Conservation (phyloP, 2,888 invertebrate species). For the Pseudococcus jackbeardsleyi region DNA sequence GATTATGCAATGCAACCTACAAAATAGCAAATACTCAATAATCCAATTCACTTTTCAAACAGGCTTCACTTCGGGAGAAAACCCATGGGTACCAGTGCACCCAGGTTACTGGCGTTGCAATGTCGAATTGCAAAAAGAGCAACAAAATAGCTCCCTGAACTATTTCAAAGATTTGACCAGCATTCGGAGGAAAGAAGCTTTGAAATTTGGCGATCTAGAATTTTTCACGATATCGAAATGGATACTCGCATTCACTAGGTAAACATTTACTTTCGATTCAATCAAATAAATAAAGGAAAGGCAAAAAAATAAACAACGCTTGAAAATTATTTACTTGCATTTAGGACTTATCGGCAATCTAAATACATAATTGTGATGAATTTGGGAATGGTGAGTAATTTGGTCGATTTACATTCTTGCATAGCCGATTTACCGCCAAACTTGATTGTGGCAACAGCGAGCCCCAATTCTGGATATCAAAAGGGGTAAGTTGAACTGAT, state of each 20-base stretch:
- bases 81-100: constrained; percentile 79
- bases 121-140: constrained; percentile 64
- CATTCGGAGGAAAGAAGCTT: constrained; percentile 70
- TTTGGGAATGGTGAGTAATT: background rate
- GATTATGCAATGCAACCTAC: too few species aligned
- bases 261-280: background rate
- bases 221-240: background rate
- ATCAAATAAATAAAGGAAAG: too few species aligned
- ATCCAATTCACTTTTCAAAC: background rate
- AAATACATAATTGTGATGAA: background rate
- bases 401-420: background rate
- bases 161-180: constrained; percentile 66
- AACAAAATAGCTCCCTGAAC: constrained; percentile 65
- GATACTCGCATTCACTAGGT: constrained; percentile 51
- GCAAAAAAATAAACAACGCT: too few species aligned
- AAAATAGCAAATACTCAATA: too few species aligned
- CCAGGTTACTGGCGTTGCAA: constrained; percentile 73
- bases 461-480: background rate
- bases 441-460: background rate
- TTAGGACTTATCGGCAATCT: background rate
- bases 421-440: background rate
- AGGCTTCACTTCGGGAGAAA: constrained; percentile 73
- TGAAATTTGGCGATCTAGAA: constrained; percentile 68
- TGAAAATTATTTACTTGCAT: too few species aligned
- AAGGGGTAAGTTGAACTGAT: background rate